Evolutionary conservation across 2,888 invertebrate species (phyloP).

Genomic region (Agapetus fuscipes): DNA sequence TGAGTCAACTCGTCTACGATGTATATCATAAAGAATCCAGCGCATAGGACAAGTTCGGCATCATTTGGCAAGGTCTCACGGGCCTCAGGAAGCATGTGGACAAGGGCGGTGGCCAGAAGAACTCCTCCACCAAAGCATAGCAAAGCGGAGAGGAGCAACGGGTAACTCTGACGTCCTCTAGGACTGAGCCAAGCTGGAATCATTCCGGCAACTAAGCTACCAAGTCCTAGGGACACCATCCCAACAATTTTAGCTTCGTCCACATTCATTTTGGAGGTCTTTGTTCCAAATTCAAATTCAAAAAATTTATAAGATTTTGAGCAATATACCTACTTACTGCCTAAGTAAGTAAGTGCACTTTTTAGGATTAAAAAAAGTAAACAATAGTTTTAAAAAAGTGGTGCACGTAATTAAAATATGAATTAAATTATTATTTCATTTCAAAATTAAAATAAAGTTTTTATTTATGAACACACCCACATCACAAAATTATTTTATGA

Average conservation of each 20-base stretch:
- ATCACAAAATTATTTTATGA: too few species aligned
- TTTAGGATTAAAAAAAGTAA: too few species aligned
- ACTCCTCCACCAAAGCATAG: slow-evolving; percentile 78
- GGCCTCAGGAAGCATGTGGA: slow-evolving; percentile 77
- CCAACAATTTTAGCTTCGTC: slow-evolving; percentile 54
- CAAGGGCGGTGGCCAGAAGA: slow-evolving; percentile 62
- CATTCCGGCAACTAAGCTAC: slow-evolving; percentile 61
- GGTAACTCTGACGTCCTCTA: slow-evolving; percentile 46
- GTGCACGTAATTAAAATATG: too few species aligned
- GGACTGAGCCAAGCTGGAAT: slow-evolving; percentile 56
- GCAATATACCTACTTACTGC: too few species aligned
- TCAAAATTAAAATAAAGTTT: too few species aligned
- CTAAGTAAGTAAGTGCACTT: too few species aligned
- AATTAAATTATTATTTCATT: too few species aligned
- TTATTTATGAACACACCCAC: too few species aligned
- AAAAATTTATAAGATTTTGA: too few species aligned
- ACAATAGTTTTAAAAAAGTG: too few species aligned
- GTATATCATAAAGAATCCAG: slow-evolving; percentile 63
- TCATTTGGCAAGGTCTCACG: slow-evolving; percentile 47
- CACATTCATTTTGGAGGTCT: slow-evolving; percentile 37
- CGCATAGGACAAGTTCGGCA: slow-evolving; percentile 55
- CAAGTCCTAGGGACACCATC: slow-evolving; percentile 54
- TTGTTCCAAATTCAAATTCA: too few species aligned
- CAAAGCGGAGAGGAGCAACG: slow-evolving; percentile 55
- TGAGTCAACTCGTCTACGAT: slow-evolving; percentile 65